Evolutionary conservation across 2,113 vertebrate genomes (phyloP).

Genomic region (Mesembrinibis cayennensis): DNA sequence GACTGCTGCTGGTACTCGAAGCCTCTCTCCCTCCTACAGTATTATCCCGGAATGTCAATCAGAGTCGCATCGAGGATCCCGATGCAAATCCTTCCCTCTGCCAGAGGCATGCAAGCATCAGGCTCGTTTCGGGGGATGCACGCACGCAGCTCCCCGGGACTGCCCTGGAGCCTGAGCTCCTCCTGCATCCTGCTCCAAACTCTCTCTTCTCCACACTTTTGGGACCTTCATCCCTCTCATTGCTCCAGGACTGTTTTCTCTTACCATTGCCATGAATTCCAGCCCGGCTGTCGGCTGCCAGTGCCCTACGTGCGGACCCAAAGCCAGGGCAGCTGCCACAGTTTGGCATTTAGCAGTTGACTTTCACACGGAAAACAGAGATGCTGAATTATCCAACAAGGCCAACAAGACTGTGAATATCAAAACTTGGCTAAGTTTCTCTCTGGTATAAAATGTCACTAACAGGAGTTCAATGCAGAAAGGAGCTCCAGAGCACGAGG

Average conservation of each 20-base stretch:
- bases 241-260: background rate
- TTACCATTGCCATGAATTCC: background rate
- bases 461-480: background rate
- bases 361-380: background rate
- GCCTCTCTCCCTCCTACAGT: background rate
- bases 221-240: background rate
- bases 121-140: background rate
- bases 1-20: background rate
- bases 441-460: background rate
- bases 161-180: background rate
- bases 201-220: background rate
- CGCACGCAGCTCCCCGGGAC: accelerated
- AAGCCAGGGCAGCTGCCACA: background rate
- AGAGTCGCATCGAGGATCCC: background rate
- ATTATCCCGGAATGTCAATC: background rate
- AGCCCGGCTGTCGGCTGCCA: background rate
- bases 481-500: background rate
- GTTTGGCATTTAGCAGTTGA: background rate
- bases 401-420: background rate
- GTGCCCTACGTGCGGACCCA: accelerated
- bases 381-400: background rate
- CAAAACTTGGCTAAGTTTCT: background rate
- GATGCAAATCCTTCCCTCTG: background rate
- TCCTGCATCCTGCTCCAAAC: background rate
- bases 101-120: background rate